Percentiles rank a stretch among this genome's conserved stretches.
Evolutionary conservation across 2,888 invertebrate genomes (phyloP).

Genomic region (Drosophila silvestris): DNA sequence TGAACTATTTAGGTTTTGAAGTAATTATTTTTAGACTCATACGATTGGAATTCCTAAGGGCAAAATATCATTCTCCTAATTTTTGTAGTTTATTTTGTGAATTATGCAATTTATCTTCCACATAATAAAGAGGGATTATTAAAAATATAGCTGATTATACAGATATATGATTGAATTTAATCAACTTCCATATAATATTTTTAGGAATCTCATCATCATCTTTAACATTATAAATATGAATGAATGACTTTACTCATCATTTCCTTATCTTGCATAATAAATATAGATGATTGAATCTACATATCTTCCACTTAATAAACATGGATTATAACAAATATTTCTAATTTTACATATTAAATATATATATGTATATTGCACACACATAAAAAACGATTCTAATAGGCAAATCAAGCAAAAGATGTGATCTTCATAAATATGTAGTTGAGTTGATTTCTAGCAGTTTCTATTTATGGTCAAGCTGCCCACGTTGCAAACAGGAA

Average conservation of each 20-base stretch:
- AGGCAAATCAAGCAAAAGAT: background rate
- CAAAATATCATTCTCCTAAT: background rate
- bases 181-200: background rate
- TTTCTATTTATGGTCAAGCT: constrained; percentile 4
- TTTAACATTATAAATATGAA: background rate
- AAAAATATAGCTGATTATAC: background rate
- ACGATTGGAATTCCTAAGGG: background rate
- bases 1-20: background rate
- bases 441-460: background rate
- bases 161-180: background rate
- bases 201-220: background rate
- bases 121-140: background rate
- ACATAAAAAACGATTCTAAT: background rate
- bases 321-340: background rate
- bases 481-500: constrained; percentile 34
- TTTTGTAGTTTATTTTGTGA: background rate
- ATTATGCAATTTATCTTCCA: background rate
- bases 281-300: background rate
- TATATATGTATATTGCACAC: background rate
- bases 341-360: background rate
- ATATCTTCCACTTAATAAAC: background rate
- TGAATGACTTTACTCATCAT: background rate
- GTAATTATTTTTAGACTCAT: background rate
- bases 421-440: background rate
- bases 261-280: background rate